phyloP scores from a whole-genome alignment of 2,888 invertebrate genomes.

The Cecidostiba fungosa region DNA sequence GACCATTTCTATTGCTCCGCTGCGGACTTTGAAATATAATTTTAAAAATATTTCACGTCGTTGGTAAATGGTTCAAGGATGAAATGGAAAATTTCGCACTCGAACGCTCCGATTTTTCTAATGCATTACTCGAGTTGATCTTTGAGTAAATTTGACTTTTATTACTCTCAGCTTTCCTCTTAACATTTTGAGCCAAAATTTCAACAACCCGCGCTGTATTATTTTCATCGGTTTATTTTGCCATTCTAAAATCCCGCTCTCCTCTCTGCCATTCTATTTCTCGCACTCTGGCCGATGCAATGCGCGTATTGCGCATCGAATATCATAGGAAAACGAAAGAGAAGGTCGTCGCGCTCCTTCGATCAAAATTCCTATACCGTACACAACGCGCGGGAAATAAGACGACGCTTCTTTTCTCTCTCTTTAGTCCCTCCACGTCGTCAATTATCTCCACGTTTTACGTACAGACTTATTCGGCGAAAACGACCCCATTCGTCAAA shows the following conservation, averaged over 20 bases:
- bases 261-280: slow-evolving; percentile 30
- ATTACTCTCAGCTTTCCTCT: not conserved
- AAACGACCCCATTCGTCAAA: not conserved
- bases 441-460: slow-evolving; percentile 56
- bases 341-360: slow-evolving; percentile 42
- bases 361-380: slow-evolving; percentile 58
- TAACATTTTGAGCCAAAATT: not conserved
- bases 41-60: not conserved
- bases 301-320: slow-evolving; percentile 20
- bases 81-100: not conserved
- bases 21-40: not conserved
- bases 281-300: slow-evolving; percentile 40
- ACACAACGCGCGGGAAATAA: not conserved
- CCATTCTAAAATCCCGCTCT: not conserved
- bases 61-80: not conserved
- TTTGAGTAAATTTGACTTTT: not conserved
- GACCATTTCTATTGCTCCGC: slow-evolving; percentile 5
- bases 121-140: no score
- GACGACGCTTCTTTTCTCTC: not conserved
- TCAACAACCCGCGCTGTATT: not conserved
- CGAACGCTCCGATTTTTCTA: not conserved
- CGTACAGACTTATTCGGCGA: slow-evolving; percentile 2
- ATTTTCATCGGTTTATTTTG: not conserved
- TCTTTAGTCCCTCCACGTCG: not conserved
- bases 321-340: slow-evolving; percentile 61